Evolutionary conservation across 2,797 vertebrate species (phyloP).

Genomic region (Erethizon dorsatum): DNA sequence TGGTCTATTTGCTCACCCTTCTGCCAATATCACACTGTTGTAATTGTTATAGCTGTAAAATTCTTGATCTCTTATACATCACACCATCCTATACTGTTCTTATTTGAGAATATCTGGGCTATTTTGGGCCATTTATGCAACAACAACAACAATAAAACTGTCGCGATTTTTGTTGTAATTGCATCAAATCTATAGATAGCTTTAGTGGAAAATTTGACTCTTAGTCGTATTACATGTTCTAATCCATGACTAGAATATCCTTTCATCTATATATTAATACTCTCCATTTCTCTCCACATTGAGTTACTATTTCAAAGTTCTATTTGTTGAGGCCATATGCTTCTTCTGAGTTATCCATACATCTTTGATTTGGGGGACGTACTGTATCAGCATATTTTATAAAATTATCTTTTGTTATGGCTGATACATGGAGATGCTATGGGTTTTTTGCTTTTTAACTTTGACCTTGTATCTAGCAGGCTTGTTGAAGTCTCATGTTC

Average conservation of each 20-base stretch:
- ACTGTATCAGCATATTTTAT: background rate
- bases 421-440: background rate
- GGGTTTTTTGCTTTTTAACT: background rate
- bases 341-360: constrained; percentile 14
- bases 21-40: background rate
- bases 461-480: constrained; percentile 12
- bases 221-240: background rate
- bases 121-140: constrained; percentile 1
- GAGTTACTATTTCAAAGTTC: background rate
- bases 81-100: background rate
- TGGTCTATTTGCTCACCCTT: background rate
- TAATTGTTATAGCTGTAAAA: background rate
- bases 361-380: background rate
- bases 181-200: background rate
- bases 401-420: constrained; percentile 15
- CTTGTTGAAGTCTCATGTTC: background rate
- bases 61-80: background rate
- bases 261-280: background rate
- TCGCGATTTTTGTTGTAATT: background rate
- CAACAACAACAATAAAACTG: background rate
- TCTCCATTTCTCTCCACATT: background rate
- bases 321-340: background rate
- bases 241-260: background rate
- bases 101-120: background rate
- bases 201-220: background rate